phyloP scores from a whole-genome alignment of 2,797 vertebrate genomes.

The Neopelma chrysocephalum region DNA sequence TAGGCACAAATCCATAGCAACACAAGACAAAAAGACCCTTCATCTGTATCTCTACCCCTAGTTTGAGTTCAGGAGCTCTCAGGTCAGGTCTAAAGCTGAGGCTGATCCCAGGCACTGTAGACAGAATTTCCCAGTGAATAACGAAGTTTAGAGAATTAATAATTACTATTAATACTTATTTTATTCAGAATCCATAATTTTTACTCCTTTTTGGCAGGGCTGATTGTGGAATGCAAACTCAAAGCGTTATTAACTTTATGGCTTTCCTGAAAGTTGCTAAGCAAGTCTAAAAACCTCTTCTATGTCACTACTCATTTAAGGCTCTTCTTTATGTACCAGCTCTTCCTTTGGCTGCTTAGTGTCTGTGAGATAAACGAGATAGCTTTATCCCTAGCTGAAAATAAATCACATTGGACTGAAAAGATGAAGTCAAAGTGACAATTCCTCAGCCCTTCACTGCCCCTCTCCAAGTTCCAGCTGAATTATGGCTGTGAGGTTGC shows the following conservation, averaged over 20 bases:
- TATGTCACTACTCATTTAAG: background rate
- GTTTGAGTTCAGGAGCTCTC: background rate
- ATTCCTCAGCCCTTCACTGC: background rate
- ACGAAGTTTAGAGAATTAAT: background rate
- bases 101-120: background rate
- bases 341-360: background rate
- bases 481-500: rapidly evolving
- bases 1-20: background rate
- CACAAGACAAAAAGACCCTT: rapidly evolving
- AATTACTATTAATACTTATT: background rate
- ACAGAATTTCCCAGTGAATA: background rate
- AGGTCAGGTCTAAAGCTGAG: background rate
- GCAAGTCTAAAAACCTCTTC: background rate
- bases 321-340: background rate
- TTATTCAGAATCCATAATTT: background rate
- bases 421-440: background rate
- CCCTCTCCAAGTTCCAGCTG: rapidly evolving
- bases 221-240: background rate
- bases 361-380: background rate
- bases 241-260: background rate
- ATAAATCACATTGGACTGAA: rapidly evolving
- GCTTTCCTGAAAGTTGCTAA: background rate
- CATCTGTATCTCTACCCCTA: background rate
- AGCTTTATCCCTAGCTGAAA: background rate
- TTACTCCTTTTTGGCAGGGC: background rate